These are phyloP conservation scores for Popillia japonica DNA, from an alignment of 1,140 invertebrate genomes.

Conservation along the genomic window DNA sequence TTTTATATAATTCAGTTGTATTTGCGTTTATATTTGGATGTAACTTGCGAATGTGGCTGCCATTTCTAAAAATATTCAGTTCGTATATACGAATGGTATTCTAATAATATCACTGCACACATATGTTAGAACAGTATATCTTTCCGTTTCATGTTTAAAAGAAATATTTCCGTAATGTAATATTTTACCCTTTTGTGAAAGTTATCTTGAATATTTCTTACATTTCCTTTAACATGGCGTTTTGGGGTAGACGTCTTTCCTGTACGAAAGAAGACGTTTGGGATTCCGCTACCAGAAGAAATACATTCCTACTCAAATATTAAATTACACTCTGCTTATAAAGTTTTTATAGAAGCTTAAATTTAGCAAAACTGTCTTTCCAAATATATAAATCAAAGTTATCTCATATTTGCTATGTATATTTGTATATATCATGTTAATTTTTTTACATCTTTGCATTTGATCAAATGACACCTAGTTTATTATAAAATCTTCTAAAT, in stretches of 20 bases:
- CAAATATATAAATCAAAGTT: too few relatives aligned
- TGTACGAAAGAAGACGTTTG: not conserved
- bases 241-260: not conserved
- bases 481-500: too few relatives aligned
- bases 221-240: not conserved
- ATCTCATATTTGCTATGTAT: too few relatives aligned
- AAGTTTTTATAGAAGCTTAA: not conserved
- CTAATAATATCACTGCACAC: not conserved
- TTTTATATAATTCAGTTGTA: not conserved
- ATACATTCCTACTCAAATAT: not conserved
- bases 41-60: not conserved
- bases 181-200: not conserved
- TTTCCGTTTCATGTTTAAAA: not conserved
- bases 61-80: not conserved
- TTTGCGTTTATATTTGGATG: too few relatives aligned
- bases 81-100: not conserved
- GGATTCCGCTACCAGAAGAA: not conserved
- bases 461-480: too few relatives aligned
- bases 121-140: not conserved
- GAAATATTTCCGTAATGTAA: not conserved
- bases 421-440: too few relatives aligned
- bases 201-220: not conserved
- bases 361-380: too few relatives aligned
- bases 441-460: too few relatives aligned
- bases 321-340: not conserved